Conservation (phyloP, 2,113 vertebrate species). For the Pteropus alecto region DNA sequence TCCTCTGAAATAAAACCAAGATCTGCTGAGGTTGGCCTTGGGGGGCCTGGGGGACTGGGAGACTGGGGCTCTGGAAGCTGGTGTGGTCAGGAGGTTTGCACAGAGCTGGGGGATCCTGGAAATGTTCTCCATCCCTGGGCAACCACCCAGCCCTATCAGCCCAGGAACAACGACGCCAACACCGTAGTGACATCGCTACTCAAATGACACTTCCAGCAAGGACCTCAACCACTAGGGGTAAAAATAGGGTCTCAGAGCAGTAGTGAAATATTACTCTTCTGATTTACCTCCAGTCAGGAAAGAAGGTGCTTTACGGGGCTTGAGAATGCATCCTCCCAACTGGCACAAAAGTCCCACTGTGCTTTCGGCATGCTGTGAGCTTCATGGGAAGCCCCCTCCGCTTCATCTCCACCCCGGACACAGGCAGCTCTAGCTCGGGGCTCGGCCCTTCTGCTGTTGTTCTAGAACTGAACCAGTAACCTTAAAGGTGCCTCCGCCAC, state of each 20-base stretch:
- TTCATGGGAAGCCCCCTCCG: accelerated
- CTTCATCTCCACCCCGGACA: neutral
- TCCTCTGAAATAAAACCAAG: neutral
- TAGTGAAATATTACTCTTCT: neutral
- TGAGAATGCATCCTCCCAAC: neutral
- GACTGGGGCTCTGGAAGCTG: neutral
- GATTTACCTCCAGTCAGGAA: too few relatives aligned
- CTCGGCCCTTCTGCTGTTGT: neutral
- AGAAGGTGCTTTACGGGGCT: neutral
- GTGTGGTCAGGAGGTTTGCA: too few relatives aligned
- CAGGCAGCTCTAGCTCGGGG: neutral
- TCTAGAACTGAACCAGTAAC: neutral
- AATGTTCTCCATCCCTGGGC: neutral
- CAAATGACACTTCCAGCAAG: accelerated
- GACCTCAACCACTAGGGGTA: neutral
- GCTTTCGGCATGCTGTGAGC: accelerated
- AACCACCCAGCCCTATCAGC: neutral
- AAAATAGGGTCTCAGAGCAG: neutral
- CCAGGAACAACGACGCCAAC: neutral
- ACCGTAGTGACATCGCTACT: accelerated
- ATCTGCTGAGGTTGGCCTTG: neutral
- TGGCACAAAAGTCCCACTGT: too few relatives aligned
- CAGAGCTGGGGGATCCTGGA: too few relatives aligned
- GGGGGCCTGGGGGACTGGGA: too few relatives aligned
- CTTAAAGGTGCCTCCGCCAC: neutral